Evolutionary conservation across 2,113 vertebrate genomes (phyloP), one percentile per base, ranked within the genome.

Genomic region (Ardeotis arabs): DNA sequence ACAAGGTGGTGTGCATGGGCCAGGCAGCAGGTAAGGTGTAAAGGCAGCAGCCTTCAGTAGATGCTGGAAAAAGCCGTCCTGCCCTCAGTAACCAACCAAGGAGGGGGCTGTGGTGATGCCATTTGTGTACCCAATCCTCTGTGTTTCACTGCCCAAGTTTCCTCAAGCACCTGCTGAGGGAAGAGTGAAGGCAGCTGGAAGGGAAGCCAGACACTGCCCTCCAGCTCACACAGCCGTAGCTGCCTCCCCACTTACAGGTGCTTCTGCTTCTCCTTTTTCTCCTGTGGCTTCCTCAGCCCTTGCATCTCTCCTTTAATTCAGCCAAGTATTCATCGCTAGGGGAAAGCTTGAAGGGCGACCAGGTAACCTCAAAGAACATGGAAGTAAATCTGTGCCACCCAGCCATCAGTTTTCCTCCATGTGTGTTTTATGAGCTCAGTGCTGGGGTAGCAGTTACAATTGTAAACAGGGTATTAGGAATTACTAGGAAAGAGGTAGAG

Each of bases 1-100:
- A 3, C 41, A 59, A 47, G 27, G 11, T n/a, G 20, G 7, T 6
- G 4, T 37, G n/a, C 19, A 27, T 0, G 0, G 45, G 39, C 22
- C 37, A 62, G 69, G 44, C n/a, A 41, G 63, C 60, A 28, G 15
- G 24, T 24, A 35, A 39, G 50, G 58, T 56, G 29, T 27, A 72
- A 78, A 10, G 53, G 58, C 67, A 73, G 44, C 33, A 63, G n/a
- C 58, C 79, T 73, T 60, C 88, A 72, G 58, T 14, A 45, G 18
- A 12, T 47, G 14, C 45, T 73, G 64, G 44, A 66, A 75, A 85
- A 89, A 69, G 10, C 22, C 14, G 7, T 66, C 31, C 37, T 88
- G 53, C 49, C 56, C 37, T 44, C 70, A 75, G 39, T 35, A 84
- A 24, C 27, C 56, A 41, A 31, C 0, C 2, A 55, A 75, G 18